Conservation (phyloP, 2,888 invertebrate genomes). For the Reticulitermes lucifugus region DNA sequence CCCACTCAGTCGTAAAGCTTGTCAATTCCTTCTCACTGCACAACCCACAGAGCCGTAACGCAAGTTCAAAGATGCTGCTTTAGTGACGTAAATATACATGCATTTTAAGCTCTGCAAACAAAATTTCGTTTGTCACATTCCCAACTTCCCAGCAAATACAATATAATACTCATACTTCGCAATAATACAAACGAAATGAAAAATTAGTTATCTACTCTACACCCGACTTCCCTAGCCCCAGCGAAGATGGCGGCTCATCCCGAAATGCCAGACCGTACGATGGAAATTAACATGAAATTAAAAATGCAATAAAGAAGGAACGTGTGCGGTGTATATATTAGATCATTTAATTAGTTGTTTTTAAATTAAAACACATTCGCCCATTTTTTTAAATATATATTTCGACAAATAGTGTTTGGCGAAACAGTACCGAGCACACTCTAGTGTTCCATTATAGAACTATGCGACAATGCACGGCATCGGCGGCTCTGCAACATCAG, state of each 20-base stretch:
- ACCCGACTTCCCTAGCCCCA: neutral
- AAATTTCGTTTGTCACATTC: neutral
- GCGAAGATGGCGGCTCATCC: conserved; percentile 41
- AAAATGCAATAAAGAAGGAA: neutral
- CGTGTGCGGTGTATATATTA: neutral
- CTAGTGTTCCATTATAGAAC: neutral
- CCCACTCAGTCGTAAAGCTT: conserved; percentile 24
- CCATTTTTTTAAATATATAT: neutral
- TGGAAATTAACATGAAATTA: neutral
- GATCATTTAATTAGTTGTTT: neutral
- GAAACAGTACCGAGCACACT: neutral
- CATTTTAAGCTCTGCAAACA: neutral
- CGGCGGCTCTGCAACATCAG: too few species aligned
- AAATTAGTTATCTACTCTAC: neutral
- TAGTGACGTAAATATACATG: neutral
- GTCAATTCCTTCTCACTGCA: conserved; percentile 43
- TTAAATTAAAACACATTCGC: neutral
- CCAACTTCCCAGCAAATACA: neutral
- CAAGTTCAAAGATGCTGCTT: conserved; percentile 4
- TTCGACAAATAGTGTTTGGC: neutral
- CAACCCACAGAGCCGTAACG: conserved; percentile 12
- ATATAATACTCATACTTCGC: neutral
- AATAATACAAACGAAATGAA: neutral
- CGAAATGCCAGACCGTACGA: neutral
- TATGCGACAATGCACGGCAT: neutral